Evolutionary conservation across 2,888 invertebrate genomes (phyloP).

Genomic region (Eucera pruinosa): DNA sequence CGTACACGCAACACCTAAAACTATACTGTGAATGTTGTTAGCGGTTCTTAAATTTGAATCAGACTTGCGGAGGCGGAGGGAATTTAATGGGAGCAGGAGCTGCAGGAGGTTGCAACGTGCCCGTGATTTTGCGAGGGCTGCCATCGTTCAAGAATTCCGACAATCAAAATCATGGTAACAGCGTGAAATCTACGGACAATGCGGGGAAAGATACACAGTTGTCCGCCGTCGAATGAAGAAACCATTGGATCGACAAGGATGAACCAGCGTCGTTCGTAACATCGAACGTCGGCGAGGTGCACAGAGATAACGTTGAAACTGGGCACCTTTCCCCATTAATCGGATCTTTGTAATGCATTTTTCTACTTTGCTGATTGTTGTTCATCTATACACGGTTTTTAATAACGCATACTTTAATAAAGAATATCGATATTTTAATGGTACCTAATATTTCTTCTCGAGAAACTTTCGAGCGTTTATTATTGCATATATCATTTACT

Average conservation of each 20-base stretch:
- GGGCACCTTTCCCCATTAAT: conserved; percentile 1
- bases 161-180: conserved; percentile 65
- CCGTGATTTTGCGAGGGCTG: conserved; percentile 66
- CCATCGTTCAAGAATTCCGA: conserved; percentile 69
- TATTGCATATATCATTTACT: too few species aligned
- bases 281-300: conserved; percentile 22
- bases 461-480: too few species aligned
- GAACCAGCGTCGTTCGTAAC: conserved; percentile 46
- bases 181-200: conserved; percentile 63
- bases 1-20: too few species aligned
- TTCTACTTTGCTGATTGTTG: conserved; percentile 44
- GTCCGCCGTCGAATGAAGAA: conserved; percentile 54
- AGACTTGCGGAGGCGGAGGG: conserved; percentile 68
- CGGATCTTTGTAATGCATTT: conserved; percentile 39
- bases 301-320: background rate
- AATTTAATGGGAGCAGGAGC: conserved; percentile 60
- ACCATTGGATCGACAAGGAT: conserved; percentile 46
- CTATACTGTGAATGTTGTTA: too few species aligned
- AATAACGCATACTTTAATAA: conserved; percentile 54
- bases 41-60: background rate
- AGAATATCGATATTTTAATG: conserved; percentile 39
- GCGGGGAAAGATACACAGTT: conserved; percentile 68
- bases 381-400: conserved; percentile 55
- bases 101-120: conserved; percentile 65
- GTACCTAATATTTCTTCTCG: too few species aligned